Conservation (phyloP, 2,888 invertebrate genomes). For the Tribolium freemani region DNA sequence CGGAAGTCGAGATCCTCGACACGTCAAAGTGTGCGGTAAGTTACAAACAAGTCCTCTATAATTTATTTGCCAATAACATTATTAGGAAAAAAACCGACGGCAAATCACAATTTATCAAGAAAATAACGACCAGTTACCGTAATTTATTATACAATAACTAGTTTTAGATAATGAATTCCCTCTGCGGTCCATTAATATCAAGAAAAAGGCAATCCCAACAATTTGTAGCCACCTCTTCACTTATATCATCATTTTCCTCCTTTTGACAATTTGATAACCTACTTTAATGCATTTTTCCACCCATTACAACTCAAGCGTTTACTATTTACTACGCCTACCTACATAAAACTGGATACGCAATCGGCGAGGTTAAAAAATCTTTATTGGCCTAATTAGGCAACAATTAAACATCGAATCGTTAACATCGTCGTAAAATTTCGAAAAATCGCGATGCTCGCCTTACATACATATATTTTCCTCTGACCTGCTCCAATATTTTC, state of each 20-base stretch:
- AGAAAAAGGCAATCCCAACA: neutral
- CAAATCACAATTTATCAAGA: conserved; percentile 26
- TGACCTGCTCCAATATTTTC: conserved; percentile 29
- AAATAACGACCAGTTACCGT: conserved; percentile 6
- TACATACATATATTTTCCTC: neutral
- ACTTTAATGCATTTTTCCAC: neutral
- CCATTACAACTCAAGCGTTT: neutral
- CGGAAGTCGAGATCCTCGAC: conserved; percentile 85
- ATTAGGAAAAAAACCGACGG: conserved; percentile 1
- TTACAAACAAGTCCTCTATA: conserved; percentile 48
- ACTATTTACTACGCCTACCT: neutral
- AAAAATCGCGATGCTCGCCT: neutral
- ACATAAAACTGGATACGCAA: neutral
- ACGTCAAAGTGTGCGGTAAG: conserved; percentile 87
- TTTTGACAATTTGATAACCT: neutral
- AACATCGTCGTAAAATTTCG: conserved; percentile 4
- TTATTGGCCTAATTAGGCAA: conserved; percentile 6
- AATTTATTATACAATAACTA: conserved; percentile 28
- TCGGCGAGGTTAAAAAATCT: neutral
- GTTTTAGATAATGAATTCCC: conserved; percentile 25
- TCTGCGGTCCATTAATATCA: conserved; percentile 5
- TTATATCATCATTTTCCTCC: neutral
- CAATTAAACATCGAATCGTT: neutral
- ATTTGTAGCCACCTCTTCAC: neutral
- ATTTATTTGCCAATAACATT: conserved; percentile 5